Evolutionary conservation across 2,888 invertebrate species (phyloP).

Genomic region (Sesia bembeciformis): DNA sequence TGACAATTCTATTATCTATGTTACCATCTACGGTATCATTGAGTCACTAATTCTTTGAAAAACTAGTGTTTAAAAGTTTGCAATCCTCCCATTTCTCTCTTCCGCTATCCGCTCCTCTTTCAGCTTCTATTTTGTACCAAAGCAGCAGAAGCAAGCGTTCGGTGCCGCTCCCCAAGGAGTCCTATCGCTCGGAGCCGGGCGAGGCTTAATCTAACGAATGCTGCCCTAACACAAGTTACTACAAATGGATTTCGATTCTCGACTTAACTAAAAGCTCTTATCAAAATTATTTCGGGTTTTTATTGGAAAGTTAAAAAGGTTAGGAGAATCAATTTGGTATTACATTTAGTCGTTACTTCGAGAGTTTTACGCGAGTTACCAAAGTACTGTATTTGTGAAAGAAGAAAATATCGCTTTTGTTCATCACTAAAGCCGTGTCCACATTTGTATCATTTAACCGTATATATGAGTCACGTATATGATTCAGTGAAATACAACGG

Average conservation of each 20-base stretch:
- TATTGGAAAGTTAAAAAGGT: neutral
- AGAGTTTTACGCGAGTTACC: too few species aligned
- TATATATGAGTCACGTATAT: too few species aligned
- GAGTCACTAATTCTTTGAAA: too few species aligned
- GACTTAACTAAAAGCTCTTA: conserved; percentile 59
- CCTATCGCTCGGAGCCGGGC: conserved; percentile 54
- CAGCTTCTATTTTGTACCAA: conserved; percentile 12
- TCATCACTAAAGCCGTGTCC: too few species aligned
- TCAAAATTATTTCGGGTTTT: conserved; percentile 22
- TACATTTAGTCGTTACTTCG: neutral
- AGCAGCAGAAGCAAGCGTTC: conserved; percentile 29
- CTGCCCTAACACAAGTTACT: conserved; percentile 58
- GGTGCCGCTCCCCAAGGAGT: conserved; percentile 45
- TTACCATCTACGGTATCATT: too few species aligned
- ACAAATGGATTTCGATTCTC: conserved; percentile 64
- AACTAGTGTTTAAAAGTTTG: too few species aligned
- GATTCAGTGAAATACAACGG: too few species aligned
- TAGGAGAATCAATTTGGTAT: neutral
- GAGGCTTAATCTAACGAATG: conserved; percentile 62
- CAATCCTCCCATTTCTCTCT: too few species aligned
- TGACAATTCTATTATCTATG: too few species aligned
- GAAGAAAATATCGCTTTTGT: too few species aligned
- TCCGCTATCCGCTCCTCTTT: neutral
- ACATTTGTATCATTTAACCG: too few species aligned
- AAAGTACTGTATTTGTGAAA: too few species aligned